Base-by-base conservation (phyloP, 92 coral and sea anemone species). In the Bergia sp. region DNA sequence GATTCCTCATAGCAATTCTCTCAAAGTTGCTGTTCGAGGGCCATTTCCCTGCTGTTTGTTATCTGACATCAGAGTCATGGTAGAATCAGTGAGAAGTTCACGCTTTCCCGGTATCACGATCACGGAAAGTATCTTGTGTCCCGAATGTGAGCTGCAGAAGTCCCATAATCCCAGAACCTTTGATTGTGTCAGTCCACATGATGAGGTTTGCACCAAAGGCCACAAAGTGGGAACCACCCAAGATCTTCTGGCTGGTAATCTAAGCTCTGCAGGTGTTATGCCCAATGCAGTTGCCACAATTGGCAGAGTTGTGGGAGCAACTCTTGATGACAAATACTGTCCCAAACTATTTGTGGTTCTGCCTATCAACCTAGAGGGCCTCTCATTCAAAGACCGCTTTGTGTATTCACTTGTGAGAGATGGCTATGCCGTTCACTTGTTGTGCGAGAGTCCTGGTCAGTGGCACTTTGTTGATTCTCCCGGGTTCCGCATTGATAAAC, bases 381-480 rank as follows among this genome's bases (percentile, higher is more conserved):
- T 89, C 38, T 85, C 92, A 4, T 23, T 76, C 53, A 77, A 53
- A 39, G 92, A 89, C 49, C 91, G 91, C 38, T 64, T 76, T 37
- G 92, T 85, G 21, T 85, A 76, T 75, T 76, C 92, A 6, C 65
- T 76, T 73, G 16, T 89, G 18, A 61, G 92, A 45, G 92, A 89
- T 78, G 92, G 92, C 18, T 89, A 76, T 55, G 92, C 92, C 37
- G 92, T 89, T 23, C 92, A 89, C 18, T 72, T 89, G 5, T 84
- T 89, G 13, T 89, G 92, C 79, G 92, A 89, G 73, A 76, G 79
- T 37, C 92, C 92, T 1, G 71, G 40, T 21, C 79, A 89, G 73
- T 89, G 92, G 92, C 92, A 89, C 86, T 89, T 89, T 84, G 40
- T 84, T 5, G 64, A 76, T 44, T 89, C 88, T 15, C 91, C 91